phyloP scores from a whole-genome alignment of 1,140 invertebrate species.

The Octopus sinensis region DNA sequence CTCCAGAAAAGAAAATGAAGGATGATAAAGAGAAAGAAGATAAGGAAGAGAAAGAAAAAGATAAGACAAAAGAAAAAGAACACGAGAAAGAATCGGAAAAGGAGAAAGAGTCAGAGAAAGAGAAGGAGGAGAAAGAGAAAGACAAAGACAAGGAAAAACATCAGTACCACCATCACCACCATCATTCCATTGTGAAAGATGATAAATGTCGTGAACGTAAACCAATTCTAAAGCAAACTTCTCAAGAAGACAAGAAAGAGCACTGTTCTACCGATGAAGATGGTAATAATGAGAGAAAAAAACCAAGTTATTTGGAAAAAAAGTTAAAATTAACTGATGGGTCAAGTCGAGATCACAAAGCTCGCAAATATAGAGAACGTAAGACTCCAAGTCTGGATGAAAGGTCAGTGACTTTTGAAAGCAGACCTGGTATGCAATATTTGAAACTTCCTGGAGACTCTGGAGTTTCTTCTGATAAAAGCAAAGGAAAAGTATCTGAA shows the following conservation, averaged over 20 bases:
- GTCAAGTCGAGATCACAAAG: conserved; percentile 1
- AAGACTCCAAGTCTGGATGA: conserved; percentile 11
- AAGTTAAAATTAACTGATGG: conserved; percentile 3
- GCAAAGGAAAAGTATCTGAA: not conserved
- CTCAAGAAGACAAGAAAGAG: not conserved
- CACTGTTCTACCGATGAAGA: not conserved
- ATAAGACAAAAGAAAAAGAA: conserved; percentile 1
- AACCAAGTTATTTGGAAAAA: conserved; percentile 1
- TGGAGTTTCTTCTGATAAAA: not conserved
- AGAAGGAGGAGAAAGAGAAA: not conserved
- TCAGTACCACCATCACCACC: not conserved
- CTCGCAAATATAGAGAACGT: conserved; percentile 7
- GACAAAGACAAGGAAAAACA: conserved; percentile 9
- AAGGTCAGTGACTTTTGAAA: not conserved
- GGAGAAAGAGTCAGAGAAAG: not conserved
- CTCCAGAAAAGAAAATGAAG: not conserved
- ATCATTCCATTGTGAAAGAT: not conserved
- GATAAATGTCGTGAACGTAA: not conserved
- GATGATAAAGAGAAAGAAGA: conserved; percentile 7
- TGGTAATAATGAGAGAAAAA: not conserved
- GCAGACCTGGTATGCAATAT: not conserved
- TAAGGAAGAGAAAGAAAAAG: conserved; percentile 5
- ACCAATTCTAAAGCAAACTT: not conserved
- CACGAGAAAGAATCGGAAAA: not conserved
- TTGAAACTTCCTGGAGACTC: not conserved